Evolutionary conservation across 2,113 vertebrate species (phyloP), one percentile per base, ranked within the genome.

Genomic region (Pteronura brasiliensis): DNA sequence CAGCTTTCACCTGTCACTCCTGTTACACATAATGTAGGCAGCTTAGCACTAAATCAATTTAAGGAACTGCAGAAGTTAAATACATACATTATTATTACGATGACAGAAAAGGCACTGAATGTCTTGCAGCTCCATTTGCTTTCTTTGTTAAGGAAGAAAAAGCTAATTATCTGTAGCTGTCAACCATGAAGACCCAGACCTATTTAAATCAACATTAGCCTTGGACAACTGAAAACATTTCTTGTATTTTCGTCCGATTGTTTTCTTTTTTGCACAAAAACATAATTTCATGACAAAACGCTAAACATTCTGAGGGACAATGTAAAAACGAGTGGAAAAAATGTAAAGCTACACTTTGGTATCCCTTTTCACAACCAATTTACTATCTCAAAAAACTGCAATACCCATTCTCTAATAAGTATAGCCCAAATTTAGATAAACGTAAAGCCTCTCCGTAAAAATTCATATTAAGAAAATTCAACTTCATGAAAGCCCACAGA

Each of bases 71-170:
- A 81, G n/a, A 98, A 98, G 85, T 98, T 98, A 98, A 98, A 98
- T 97, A 97, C 71, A 95, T 96, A 98, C 96, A 98, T 98, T 98
- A 98, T 97, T 97, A 98, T 90, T 1, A 98, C 39, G 92, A 94
- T 97, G 97, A 98, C 96, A 98, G 90, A 97, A 97, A 97, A 98
- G 71, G 95, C 95, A 98, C 97, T 72, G 72, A 98, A 90, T 96
- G 85, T 86, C 94, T 96, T 97, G 97, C 63, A 67, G 97, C 85
- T 98, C 94, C 96, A 95, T 98, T 98, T 98, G 96, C 88, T 97
- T 97, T 98, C 97, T 98, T 98, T 98, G 91, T 98, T 98, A 97
- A 98, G 36, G 67, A 98, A 97, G 90, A 98, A 98, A 99, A 98
- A 98, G 93, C 93, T 97, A 98, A 99, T 98, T 98, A 98, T 97